Base-by-base conservation (phyloP, 1,140 invertebrate species). In the Papilio glaucus region DNA sequence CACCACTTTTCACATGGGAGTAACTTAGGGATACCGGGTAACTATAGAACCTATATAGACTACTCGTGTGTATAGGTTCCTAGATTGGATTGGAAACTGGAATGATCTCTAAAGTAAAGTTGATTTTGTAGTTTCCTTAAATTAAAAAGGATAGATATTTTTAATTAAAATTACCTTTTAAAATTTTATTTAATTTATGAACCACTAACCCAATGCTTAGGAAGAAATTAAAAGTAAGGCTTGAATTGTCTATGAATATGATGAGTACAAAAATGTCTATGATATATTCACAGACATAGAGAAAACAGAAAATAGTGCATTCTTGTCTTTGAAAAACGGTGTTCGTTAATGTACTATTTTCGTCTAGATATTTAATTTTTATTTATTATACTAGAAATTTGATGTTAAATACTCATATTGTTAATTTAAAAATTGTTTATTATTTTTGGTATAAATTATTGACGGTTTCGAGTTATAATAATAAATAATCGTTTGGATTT, bases 401-500 rank as follows among this genome's bases (percentile, higher is more conserved):
- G n/a, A n/a, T n/a, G n/a, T n/a, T n/a, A n/a, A n/a, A n/a, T n/a
- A n/a, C n/a, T n/a, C n/a, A n/a, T n/a, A n/a, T n/a, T n/a, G n/a
- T n/a, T n/a, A n/a, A n/a, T 65, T 65, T 10, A 12, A 65, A 39
- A 1, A 13, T 24, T 41, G 13, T 13, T 18, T 24, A 6, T 21
- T 1, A 39, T 13, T 8, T 21, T 26, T 65, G 15, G 18, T 18
- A 39, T 39, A 7, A 10, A 0, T 1, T 41, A 21, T 8, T 41
- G n/a, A n/a, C n/a, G n/a, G n/a, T 18, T 24, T 39, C 21, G 37
- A 24, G 10, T n/a, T n/a, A 41, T 12, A 38, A 21, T 38, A 70
- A 33, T 39, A 41, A 45, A 26, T 41, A 57, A 71, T 70, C 61
- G 10, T 93, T 81, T 93, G 93, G 73, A 86, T 90, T 80, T 87